phyloP scores from a whole-genome alignment of 2,113 vertebrate genomes.

The Elaphurus davidianus region DNA sequence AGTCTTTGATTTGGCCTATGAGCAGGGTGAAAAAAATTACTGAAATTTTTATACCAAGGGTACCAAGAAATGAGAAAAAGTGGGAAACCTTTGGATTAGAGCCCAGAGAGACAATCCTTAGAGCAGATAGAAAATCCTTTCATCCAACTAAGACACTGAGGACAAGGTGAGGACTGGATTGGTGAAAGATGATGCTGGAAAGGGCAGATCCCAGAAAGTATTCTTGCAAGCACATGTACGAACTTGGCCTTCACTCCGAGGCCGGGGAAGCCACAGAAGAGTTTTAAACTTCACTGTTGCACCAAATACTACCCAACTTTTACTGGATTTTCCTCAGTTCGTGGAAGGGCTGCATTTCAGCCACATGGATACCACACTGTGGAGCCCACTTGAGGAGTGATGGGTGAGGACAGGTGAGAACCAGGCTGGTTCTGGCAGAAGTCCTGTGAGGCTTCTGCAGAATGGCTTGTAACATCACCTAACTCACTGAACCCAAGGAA shows the following conservation, averaged over 20 bases:
- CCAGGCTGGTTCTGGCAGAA: neutral
- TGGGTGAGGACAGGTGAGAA: neutral
- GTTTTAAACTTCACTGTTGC: neutral
- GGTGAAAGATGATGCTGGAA: neutral
- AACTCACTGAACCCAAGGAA: neutral
- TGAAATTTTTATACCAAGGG: neutral
- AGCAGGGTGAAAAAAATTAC: neutral
- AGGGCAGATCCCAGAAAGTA: neutral
- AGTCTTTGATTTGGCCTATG: neutral
- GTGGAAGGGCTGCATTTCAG: neutral
- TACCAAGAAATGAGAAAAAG: neutral
- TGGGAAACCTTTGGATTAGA: neutral
- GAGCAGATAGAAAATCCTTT: neutral
- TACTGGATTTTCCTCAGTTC: neutral
- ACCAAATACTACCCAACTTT: neutral
- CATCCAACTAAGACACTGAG: rapidly evolving
- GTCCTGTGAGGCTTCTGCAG: neutral
- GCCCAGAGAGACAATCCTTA: neutral
- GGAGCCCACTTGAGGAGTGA: neutral
- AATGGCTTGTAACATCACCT: neutral
- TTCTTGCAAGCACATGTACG: neutral
- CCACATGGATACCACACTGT: neutral
- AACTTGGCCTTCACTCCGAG: neutral
- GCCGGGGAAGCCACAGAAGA: neutral
- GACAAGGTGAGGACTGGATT: neutral